These are phyloP conservation scores for Pomacea maculata DNA, from an alignment of 1,140 invertebrate species.

Conservation along the genomic window DNA sequence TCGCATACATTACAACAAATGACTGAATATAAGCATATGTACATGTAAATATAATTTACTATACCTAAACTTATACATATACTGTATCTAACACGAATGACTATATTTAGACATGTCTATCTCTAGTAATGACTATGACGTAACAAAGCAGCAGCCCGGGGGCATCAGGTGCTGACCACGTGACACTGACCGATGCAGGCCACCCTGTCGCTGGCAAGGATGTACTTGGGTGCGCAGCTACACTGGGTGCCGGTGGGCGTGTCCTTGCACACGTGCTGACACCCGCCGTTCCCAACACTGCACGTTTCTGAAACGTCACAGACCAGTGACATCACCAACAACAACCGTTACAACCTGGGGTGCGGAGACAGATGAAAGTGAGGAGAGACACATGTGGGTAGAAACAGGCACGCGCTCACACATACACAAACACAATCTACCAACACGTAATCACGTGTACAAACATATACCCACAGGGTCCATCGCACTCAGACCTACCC, in stretches of 20 bases:
- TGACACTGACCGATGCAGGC: conserved; percentile 66
- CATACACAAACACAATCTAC: background rate
- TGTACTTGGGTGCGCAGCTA: conserved; percentile 72
- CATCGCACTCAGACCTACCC: too few species aligned
- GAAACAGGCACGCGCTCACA: background rate
- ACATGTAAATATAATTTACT: too few species aligned
- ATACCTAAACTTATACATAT: too few species aligned
- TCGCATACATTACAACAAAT: too few species aligned
- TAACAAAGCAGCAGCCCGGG: too few species aligned
- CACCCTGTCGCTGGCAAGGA: conserved; percentile 70
- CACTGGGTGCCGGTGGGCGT: conserved; percentile 72
- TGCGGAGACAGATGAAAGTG: background rate
- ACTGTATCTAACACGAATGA: too few species aligned
- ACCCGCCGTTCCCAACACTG: conserved; percentile 62
- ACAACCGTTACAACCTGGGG: background rate
- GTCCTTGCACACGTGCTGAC: conserved; percentile 72
- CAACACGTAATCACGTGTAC: background rate
- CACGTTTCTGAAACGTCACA: conserved; percentile 52
- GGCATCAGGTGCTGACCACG: too few species aligned
- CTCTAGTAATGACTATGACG: too few species aligned
- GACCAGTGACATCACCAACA: background rate
- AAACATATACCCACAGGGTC: background rate
- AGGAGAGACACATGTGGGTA: background rate
- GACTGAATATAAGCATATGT: too few species aligned
- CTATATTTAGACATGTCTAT: too few species aligned